Base-by-base conservation (phyloP, 2,888 invertebrate species). In the Oligia fasciuncula region DNA sequence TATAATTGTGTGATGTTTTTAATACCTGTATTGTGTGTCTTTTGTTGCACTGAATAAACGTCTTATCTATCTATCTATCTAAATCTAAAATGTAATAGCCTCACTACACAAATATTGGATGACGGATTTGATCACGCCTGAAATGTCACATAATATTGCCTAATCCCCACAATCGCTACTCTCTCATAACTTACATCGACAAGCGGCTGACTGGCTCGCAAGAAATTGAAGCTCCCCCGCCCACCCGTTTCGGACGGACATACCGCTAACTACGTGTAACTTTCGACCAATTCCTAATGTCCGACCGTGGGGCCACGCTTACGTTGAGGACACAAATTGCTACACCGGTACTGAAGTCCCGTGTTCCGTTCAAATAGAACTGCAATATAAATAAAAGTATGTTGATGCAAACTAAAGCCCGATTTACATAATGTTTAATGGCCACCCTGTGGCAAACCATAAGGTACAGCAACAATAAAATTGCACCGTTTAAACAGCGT, bases 201-300 rank as follows among this genome's bases (percentile, higher is more conserved):
- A 51, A 75, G 80, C 73, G 87, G 81, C 85, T 87, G 89, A 91
- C 88, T 89, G 88, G 88, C 79, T 85, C 85, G 86, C 92, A 94
- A 94, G 94, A 94, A 94, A 94, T 93, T 90, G 93, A 91, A 91
- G 91, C 90, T 9, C 78, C 90, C 90, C 90, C 90, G 88, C 90
- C 91, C 91, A 87, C 86, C 87, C 91, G 91, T 88, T 93, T 90
- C 82, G 85, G 89, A 84, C 91, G 92, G 91, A 93, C 92, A 89
- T 88, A 90, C 85, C 85, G 87, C 90, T 93, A 93, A 93, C 93
- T 92, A 91, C 90, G 86, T 84, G 88, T 86, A 91, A 91, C 90
- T 92, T 90, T 87, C 86, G 76, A 87, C 86, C 87, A 88, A 89
- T 87, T 89, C 84, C 84, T 83, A 87, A 87, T 80, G 79, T 81